Evolutionary conservation across 1,140 invertebrate genomes (phyloP).

Genomic region (Achatina immaculata): DNA sequence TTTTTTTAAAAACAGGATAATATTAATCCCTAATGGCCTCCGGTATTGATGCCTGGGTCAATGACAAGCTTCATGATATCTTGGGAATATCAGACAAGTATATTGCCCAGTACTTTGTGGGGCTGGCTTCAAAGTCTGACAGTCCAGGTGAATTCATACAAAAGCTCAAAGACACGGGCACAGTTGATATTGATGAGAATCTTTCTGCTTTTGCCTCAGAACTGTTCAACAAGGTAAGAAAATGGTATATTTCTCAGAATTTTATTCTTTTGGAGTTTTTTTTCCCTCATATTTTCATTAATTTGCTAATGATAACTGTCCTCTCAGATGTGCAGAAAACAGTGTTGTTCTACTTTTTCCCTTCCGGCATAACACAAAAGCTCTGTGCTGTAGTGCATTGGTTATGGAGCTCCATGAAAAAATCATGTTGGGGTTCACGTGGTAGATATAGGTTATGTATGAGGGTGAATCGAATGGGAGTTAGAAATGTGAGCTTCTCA

Average conservation of each 20-base stretch:
- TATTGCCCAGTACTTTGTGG: slow-evolving; percentile 73
- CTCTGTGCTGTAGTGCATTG: no score
- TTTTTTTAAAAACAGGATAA: no score
- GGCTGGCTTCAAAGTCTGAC: slow-evolving; percentile 71
- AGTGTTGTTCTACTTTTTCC: no score
- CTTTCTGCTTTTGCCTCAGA: slow-evolving; percentile 69
- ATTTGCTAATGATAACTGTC: background rate
- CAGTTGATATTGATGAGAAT: slow-evolving; percentile 71
- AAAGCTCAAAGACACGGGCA: slow-evolving; percentile 71
- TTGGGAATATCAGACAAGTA: slow-evolving; percentile 74
- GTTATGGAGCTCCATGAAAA: no score
- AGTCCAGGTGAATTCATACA: slow-evolving; percentile 70
- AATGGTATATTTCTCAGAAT: background rate
- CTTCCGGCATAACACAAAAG: no score
- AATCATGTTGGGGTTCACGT: no score
- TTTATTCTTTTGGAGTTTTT: background rate
- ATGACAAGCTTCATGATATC: slow-evolving; percentile 74
- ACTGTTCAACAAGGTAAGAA: slow-evolving; percentile 68
- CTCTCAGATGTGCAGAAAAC: background rate
- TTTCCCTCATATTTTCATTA: background rate
- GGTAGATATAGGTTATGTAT: no score
- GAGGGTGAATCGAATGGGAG: no score
- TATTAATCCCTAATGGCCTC: no score
- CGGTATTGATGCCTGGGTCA: slow-evolving; percentile 71
- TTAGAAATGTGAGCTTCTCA: no score